Conservation (phyloP, 2,113 vertebrate genomes). For the Acrocephalus kingi region DNA sequence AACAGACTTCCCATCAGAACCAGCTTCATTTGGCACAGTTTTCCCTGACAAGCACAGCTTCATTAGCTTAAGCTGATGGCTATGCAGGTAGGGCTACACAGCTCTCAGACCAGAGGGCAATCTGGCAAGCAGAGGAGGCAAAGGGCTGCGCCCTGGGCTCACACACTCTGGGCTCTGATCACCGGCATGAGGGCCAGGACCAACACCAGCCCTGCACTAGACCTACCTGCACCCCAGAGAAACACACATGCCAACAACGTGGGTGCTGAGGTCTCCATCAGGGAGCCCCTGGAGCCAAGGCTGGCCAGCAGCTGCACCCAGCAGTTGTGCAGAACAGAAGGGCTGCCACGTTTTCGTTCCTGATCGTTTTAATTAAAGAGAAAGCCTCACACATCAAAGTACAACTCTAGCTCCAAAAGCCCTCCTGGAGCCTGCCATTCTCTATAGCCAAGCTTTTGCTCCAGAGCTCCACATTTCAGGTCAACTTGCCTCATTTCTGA, state of each 20-base stretch:
- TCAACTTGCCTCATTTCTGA: neutral
- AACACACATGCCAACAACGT: accelerated
- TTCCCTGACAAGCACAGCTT: neutral
- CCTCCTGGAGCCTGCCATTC: neutral
- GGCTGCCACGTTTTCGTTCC: neutral
- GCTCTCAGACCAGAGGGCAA: neutral
- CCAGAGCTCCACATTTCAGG: accelerated
- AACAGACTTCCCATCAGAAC: neutral
- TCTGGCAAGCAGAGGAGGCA: accelerated
- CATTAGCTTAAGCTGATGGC: neutral
- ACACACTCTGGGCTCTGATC: neutral
- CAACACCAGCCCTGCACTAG: accelerated
- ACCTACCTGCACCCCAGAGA: neutral
- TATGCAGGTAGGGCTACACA: neutral
- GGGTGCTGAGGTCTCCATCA: neutral
- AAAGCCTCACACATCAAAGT: neutral
- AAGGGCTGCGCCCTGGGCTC: neutral
- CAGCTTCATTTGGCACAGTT: neutral
- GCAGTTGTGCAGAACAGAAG: neutral
- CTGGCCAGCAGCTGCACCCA: neutral
- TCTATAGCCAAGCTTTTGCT: neutral
- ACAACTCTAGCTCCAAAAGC: neutral
- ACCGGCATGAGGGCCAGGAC: neutral
- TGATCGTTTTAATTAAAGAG: neutral
- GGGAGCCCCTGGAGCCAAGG: neutral